Base-by-base conservation (phyloP, 2,888 invertebrate species). In the Athrips mouffetella region DNA sequence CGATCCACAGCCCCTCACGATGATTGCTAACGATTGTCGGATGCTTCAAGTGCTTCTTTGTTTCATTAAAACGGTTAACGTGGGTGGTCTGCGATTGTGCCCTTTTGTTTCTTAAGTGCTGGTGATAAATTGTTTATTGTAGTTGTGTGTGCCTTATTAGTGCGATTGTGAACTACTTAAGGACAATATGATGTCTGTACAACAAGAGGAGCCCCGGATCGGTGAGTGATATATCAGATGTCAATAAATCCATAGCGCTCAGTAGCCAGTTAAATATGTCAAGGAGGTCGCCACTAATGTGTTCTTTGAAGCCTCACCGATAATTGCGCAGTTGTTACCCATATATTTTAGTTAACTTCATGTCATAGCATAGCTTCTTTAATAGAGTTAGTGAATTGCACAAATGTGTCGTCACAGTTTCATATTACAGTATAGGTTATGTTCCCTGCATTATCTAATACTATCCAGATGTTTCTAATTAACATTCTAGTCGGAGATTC, bases 321-420 rank as follows among this genome's bases (percentile, higher is more conserved):
- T 69, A 78, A 80, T 69, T 82, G 80, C 83, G 82, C 80, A 84
- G 80, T 84, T 77, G 73, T 63, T 64, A 67, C 57, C 60, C 62
- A 63, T 69, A 72, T 58, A 70, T 70, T 75, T 75, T 63, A 68
- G 63, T 72, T 67, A 53, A 71, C 65, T 71, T 70, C 60, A 70
- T 70, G 70, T 69, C 70, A 73, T 59, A 67, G 68, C 58, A 69
- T 65, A 58, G 60, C 63, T 60, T 47, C 60, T 13, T 45, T 45
- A 10, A 45, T 15, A 40, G 15, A 11, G 8, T 8, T 25, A 40
- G 4, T 27, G 27, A 27, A 27, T 27, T 27, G 3, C n/a, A 5
- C 27, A 27, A 27, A 27, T n/a, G n/a, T 27, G n/a, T 27, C 2
- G 3, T 27, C 27, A 27, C 27, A 8, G 7, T 8, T 27, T 27